These are phyloP conservation scores for Mastacembelus armatus DNA, from an alignment of 2,797 vertebrate species.

Conservation along the genomic window DNA sequence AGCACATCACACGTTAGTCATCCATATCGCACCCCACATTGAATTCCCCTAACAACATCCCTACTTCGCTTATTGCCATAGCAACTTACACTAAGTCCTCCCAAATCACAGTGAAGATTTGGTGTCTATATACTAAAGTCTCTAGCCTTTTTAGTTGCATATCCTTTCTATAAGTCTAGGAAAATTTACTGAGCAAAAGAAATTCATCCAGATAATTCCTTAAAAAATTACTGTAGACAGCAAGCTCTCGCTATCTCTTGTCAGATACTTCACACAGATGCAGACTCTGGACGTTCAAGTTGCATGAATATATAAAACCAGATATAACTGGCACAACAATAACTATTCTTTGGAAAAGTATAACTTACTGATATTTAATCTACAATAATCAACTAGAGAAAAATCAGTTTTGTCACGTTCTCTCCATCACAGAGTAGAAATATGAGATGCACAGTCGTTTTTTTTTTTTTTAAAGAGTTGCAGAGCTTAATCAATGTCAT, in stretches of 20 bases:
- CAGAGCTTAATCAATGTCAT: slow-evolving; percentile 6
- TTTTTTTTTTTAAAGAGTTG: slow-evolving; percentile 21
- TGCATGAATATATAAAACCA: slow-evolving; percentile 36
- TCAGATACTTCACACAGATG: background rate
- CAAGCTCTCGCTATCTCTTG: background rate
- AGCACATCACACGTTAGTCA: slow-evolving; percentile 59
- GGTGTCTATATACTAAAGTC: slow-evolving; percentile 34
- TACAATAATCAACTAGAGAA: background rate
- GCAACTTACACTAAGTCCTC: slow-evolving; percentile 60
- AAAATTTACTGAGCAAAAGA: slow-evolving; percentile 22
- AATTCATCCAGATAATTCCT: slow-evolving; percentile 16
- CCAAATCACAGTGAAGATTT: slow-evolving; percentile 51
- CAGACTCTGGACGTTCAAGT: slow-evolving; percentile 27
- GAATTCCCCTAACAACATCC: slow-evolving; percentile 47
- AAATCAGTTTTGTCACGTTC: background rate
- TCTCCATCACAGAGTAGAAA: background rate
- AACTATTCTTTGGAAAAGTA: background rate
- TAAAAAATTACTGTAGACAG: slow-evolving; percentile 2
- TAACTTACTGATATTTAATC: background rate
- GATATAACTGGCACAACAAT: background rate
- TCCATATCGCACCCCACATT: slow-evolving; percentile 40
- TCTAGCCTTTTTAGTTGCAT: slow-evolving; percentile 30
- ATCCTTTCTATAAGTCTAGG: slow-evolving; percentile 17
- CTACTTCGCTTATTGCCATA: slow-evolving; percentile 59
- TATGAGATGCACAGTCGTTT: background rate